phyloP scores from a whole-genome alignment of 1,140 invertebrate species.

The Sinonovacula constricta region DNA sequence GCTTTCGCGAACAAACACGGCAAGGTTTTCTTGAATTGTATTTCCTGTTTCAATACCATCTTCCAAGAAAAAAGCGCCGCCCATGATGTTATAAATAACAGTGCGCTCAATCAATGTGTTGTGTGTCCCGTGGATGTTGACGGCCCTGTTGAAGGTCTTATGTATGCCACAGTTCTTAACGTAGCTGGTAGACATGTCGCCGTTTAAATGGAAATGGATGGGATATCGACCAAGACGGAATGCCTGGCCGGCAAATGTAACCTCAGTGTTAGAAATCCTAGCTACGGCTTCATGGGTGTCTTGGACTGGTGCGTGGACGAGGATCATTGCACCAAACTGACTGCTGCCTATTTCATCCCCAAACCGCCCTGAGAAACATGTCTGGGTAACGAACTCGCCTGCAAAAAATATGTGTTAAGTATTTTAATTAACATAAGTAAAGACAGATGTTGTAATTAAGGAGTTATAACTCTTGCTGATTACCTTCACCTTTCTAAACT shows the following conservation, averaged over 20 bases:
- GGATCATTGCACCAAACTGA: slow-evolving; percentile 75
- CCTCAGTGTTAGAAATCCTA: slow-evolving; percentile 66
- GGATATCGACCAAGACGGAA: slow-evolving; percentile 78
- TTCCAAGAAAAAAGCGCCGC: slow-evolving; percentile 77
- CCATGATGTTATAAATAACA: slow-evolving; percentile 75
- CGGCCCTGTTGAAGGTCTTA: slow-evolving; percentile 76
- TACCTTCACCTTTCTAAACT: no score
- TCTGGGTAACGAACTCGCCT: slow-evolving; percentile 75
- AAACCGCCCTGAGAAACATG: slow-evolving; percentile 76
- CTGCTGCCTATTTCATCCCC: slow-evolving; percentile 76
- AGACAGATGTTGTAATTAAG: no score
- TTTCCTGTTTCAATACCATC: slow-evolving; percentile 78
- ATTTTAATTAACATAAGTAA: neutral
- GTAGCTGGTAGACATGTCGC: slow-evolving; percentile 73
- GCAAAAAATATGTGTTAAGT: slow-evolving; percentile 5
- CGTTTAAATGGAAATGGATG: slow-evolving; percentile 77
- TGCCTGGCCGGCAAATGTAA: slow-evolving; percentile 75
- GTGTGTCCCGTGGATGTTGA: slow-evolving; percentile 77
- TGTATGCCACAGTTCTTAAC: slow-evolving; percentile 74
- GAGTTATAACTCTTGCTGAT: no score
- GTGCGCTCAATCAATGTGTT: slow-evolving; percentile 70
- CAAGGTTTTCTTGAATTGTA: slow-evolving; percentile 76
- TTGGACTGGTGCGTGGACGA: slow-evolving; percentile 67
- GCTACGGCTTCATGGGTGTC: slow-evolving; percentile 60
- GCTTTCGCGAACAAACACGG: slow-evolving; percentile 73